phyloP scores from a whole-genome alignment of 1,140 invertebrate species.

The Melitaea cinxia region DNA sequence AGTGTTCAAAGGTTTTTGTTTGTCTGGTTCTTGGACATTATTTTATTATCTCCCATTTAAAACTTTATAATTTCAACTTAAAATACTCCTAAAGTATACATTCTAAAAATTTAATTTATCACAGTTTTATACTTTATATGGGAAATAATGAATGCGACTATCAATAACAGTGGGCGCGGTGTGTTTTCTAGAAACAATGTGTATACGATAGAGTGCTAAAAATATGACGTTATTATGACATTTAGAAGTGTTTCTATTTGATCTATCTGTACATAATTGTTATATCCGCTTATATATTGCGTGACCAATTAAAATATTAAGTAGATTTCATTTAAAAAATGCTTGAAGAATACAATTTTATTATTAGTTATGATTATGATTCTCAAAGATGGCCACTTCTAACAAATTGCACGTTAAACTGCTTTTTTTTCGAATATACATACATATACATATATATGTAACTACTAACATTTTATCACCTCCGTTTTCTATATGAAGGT shows the following conservation, averaged over 20 bases:
- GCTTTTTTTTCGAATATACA: too few relatives aligned
- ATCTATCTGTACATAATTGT: not conserved
- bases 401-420: too few relatives aligned
- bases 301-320: not conserved
- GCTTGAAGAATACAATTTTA: too few relatives aligned
- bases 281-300: not conserved
- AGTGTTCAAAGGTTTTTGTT: conserved; percentile 1
- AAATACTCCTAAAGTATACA: not conserved
- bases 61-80: not conserved
- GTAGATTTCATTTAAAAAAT: not conserved
- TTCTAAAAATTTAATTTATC: too few relatives aligned
- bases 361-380: too few relatives aligned
- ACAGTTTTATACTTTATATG: not conserved
- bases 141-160: not conserved
- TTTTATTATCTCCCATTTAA: not conserved
- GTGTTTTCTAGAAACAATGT: not conserved
- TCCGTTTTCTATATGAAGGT: too few relatives aligned
- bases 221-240: too few relatives aligned
- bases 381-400: too few relatives aligned
- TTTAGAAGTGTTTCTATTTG: not conserved
- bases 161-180: conserved; percentile 1
- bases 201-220: not conserved
- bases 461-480: too few relatives aligned
- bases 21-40: not conserved
- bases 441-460: too few relatives aligned